Evolutionary conservation across 2,888 invertebrate genomes (phyloP), one percentile per base, ranked within the genome.

Genomic region (Amaurobius ferox): DNA sequence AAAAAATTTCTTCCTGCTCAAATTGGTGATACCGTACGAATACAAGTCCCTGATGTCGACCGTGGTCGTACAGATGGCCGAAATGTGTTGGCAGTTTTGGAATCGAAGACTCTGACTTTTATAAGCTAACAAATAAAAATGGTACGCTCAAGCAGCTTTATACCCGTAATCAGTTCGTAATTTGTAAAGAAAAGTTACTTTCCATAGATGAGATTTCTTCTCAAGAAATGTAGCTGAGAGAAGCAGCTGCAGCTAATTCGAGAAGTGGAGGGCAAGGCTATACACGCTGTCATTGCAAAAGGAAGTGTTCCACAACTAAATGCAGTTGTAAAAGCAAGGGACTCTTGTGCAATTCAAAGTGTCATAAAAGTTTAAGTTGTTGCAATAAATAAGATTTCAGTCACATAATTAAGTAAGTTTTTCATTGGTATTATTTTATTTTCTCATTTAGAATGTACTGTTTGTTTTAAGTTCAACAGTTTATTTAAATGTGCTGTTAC

Each of bases 181-280:
- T 76, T 64, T 76, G 76, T 66, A 67, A 77, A 74, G 62, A 74
- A 74, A 74, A 77, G 77, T 77, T 74, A 35, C 62, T 64, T 62
- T 44, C 68, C 67, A 5, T 67, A 67, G 77, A 77, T 67, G 68
- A 77, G 44, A 77, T 77, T 77, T 67, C 40, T 77, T 77, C 67
- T 77, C 77, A 67, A 77, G 77, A 77, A 77, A 77, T 77, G 67
- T 68, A 28, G 67, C 77, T 67, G 68, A 77, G 77, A 67, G 77
- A 77, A 77, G 29, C 26, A 67, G 68, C 77, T 77, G 44, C 55
- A 77, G 39, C 30, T 35, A 44, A 68, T 68, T 77, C 67, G 44
- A 77, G 67, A 77, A 77, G n/a, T 44, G 71, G 71, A 44, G 55
- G 55, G 55, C 55, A 55, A 55, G 55, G 23, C 19, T 23, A 66